Evolutionary conservation across 2,113 vertebrate genomes (phyloP), one percentile per base, ranked within the genome.

Genomic region (Propithecus coquereli): DNA sequence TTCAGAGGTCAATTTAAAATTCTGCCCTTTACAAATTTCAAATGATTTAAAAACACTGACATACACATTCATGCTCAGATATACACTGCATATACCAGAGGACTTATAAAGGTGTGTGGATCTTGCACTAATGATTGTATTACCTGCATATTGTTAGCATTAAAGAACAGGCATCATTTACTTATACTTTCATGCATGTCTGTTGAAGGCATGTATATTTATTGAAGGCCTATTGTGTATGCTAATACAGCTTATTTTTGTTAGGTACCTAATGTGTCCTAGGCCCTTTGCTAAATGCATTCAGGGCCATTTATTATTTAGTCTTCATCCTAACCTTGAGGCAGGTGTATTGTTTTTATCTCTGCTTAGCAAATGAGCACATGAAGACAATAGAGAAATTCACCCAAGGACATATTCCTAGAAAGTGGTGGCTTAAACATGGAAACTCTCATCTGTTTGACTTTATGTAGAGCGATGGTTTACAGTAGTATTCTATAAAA

Each of bases 1-100:
- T 95, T 90, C n/a, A 94, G 61, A 68, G 45, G 30, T 91, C 50
- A 87, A 20, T 84, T 87, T 96, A n/a, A 95, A 93, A 93, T 83
- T 89, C 50, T 95, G 2, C 32, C 57, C n/a, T 94, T 91, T 93
- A 87, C 32, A 77, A 89, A 82, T 90, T 93, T 87, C 37, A 91
- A 95, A 84, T 86, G 10, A 94, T 61, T 88, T 73, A 57, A 74
- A 96, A 95, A 94, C 32, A 57, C 23, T 94, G 37, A 70, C 14
- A 68, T 10, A 76, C 9, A 71, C 13, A 27, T 92, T 93, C 83
- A 87, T 92, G 17, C 63, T 94, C 57, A 74, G 20, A 34, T 40
- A 85, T 43, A 59, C 9, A 77, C 5, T 40, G 1, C 20, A 63
- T 25, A 57, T 68, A 47, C 17, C 32, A 93, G 91, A 83, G 7